Evolutionary conservation across 2,113 vertebrate species (phyloP).

Genomic region (Notothenia rossii): DNA sequence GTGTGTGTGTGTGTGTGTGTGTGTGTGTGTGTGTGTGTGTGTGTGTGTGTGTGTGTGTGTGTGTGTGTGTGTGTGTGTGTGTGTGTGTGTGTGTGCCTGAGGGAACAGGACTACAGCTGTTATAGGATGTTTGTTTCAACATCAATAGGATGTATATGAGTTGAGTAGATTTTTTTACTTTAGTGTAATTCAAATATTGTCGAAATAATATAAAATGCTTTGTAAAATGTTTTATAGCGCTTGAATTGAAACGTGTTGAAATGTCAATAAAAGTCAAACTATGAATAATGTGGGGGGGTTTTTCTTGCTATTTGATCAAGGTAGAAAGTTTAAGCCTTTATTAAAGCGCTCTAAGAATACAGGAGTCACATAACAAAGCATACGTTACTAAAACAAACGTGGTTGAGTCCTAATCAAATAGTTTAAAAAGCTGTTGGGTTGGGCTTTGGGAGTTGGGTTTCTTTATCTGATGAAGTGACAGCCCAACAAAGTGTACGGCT

Average conservation of each 20-base stretch:
- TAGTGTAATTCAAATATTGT: neutral
- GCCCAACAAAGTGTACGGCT: neutral
- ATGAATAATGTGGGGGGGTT: neutral
- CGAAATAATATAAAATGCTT: neutral
- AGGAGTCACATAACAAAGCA: neutral
- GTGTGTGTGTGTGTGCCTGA: neutral
- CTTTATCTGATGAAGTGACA: conserved; percentile 31
- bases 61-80: conserved; percentile 8
- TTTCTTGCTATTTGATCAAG: neutral
- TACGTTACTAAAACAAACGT: neutral
- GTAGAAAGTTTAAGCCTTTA: neutral
- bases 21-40: conserved; percentile 22
- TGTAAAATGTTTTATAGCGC: neutral
- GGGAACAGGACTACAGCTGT: neutral
- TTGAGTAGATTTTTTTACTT: neutral
- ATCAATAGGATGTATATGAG: neutral
- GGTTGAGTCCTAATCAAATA: conserved; percentile 9
- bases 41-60: conserved; percentile 12
- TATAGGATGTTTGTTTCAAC: conserved; percentile 34
- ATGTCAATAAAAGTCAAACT: conserved; percentile 59
- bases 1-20: conserved; percentile 8
- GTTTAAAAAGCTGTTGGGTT: neutral
- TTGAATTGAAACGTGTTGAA: conserved; percentile 15
- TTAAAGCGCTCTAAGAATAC: neutral
- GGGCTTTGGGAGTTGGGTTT: neutral